Conservation (phyloP, 2,113 vertebrate species). For the Gavia stellata region DNA sequence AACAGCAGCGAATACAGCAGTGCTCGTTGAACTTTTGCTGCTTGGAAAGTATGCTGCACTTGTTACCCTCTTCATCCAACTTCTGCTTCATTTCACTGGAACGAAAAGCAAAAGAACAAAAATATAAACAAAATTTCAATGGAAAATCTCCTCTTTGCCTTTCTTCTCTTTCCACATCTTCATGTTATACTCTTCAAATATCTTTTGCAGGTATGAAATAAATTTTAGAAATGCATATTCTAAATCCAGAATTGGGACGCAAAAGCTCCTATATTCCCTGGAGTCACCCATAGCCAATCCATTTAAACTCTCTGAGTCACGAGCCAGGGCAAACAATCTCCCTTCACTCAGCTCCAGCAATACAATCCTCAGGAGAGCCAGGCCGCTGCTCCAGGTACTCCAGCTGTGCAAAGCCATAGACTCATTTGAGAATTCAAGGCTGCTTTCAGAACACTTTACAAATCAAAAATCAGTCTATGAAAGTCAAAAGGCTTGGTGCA, state of each 20-base stretch:
- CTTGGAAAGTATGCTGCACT: conserved; percentile 90
- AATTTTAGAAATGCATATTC: background rate
- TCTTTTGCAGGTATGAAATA: background rate
- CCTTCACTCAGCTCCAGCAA: background rate
- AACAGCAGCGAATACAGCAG: conserved; percentile 96
- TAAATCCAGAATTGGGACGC: background rate
- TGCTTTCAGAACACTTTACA: background rate
- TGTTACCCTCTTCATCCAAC: conserved; percentile 90
- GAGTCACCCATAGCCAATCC: background rate
- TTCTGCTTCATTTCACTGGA: conserved; percentile 95
- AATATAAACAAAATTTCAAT: background rate
- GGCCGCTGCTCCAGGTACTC: background rate
- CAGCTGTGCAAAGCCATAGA: background rate
- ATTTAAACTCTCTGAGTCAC: background rate
- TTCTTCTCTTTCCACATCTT: background rate
- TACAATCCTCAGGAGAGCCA: background rate
- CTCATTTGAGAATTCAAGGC: background rate
- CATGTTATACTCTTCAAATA: background rate
- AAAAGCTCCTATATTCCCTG: background rate
- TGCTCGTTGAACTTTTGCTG: conserved; percentile 92
- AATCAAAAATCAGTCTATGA: background rate
- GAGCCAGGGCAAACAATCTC: background rate
- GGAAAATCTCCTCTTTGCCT: background rate
- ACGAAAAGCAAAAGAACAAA: background rate
- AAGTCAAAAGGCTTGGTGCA: background rate